Base-by-base conservation (phyloP, 2,797 vertebrate genomes). In the Acropternis orthonyx region DNA sequence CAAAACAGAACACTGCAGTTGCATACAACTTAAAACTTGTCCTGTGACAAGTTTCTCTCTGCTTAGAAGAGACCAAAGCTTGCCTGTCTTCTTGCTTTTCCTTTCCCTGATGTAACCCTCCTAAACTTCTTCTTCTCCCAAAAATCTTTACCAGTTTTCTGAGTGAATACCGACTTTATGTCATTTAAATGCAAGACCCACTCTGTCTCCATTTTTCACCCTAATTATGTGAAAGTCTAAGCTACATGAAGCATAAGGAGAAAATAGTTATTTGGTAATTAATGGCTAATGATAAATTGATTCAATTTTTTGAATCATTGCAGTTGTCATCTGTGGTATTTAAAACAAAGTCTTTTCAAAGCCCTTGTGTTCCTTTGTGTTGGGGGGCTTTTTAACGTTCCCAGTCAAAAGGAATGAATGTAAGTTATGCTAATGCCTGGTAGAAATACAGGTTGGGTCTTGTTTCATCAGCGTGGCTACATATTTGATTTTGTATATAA, bases 251-350 rank as follows among this genome's bases (percentile, higher is more conserved):
- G 92, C 95, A 96, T 94, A 95, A 94, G 95, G 89, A 77, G 77
- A 93, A 93, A 97, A 94, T 55, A 93, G 83, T 74, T 90, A 96
- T 94, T 93, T 88, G 73, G 93, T 94, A 96, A 96, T 95, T 95
- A 96, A 96, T 63, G 52, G 67, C 59, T 92, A 96, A 95, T 93
- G 92, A 95, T 92, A 93, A 96, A 96, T 93, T 93, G 85, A 93
- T 86, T 93, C 89, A 28, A 92, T 67, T 94, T 94, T 89, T 56
- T 81, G 92, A 96, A 87, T 92, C 75, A 95, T 13, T 96, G 67
- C 79, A 49, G 63, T 92, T 92, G 82, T 95, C 93, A 90, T 88
- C 52, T 78, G 83, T 67, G 65, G 56, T 59, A 91, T 87, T 76
- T 86, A 77, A 96, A 97, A 79, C 58, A 74, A 1, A 51, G 37